Percentiles rank a stretch among this genome's conserved stretches.
Conservation (phyloP, 2,113 vertebrate species). For the Dasyprocta punctata region DNA sequence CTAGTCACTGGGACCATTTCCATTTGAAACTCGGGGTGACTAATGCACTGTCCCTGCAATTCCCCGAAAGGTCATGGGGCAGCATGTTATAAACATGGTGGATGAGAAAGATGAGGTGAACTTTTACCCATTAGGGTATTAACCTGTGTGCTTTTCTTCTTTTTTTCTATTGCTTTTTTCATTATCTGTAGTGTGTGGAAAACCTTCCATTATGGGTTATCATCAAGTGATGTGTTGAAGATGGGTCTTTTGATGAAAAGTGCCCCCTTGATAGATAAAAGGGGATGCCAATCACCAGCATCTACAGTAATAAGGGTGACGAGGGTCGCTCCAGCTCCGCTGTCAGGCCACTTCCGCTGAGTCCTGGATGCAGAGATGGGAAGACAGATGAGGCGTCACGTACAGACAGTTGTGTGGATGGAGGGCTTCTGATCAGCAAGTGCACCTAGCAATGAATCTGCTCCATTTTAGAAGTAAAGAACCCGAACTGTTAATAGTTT, state of each 20-base stretch:
- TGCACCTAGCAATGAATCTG: constrained; percentile 51
- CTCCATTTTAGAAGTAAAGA: constrained; percentile 27
- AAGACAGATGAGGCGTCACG: constrained; percentile 36
- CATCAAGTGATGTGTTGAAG: background rate
- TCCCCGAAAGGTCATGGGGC: background rate
- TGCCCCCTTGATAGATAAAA: constrained; percentile 58
- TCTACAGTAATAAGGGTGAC: background rate
- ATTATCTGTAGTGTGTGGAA: constrained; percentile 38
- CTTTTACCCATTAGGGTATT: background rate
- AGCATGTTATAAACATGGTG: background rate
- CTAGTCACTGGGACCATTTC: background rate
- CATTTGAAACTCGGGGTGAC: background rate
- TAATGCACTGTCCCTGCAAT: background rate
- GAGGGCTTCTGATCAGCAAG: constrained; percentile 63
- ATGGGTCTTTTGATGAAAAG: constrained; percentile 58
- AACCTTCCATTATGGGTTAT: constrained; percentile 3
- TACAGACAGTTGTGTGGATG: constrained; percentile 13
- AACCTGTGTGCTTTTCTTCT: background rate
- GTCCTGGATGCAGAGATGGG: constrained; percentile 22
- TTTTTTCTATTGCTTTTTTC: background rate
- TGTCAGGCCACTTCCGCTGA: background rate
- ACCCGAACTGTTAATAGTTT: background rate
- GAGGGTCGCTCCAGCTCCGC: background rate
- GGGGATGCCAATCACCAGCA: background rate
- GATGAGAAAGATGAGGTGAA: background rate